Evolutionary conservation across 2,797 vertebrate species (phyloP), one percentile per base, ranked within the genome.

Genomic region (Echeneis naucrates): DNA sequence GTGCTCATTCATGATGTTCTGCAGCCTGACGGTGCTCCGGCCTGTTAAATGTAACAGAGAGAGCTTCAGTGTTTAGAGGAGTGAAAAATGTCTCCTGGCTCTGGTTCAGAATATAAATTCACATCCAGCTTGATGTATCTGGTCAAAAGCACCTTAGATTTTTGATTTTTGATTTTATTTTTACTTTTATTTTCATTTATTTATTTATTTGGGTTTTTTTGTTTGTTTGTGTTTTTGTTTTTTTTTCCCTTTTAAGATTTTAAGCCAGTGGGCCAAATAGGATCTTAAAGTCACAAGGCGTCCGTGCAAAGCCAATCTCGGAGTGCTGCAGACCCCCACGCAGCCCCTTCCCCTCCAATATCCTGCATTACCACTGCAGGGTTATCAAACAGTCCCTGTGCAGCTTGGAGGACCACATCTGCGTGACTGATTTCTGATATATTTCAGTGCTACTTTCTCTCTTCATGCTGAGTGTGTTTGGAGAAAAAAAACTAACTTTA

Each of bases 241-340:
- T n/a, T n/a, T n/a, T n/a, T n/a, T n/a, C n/a, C n/a, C n/a, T 81
- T 79, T 77, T 82, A 68, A 76, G 75, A 89, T 89, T 89, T 90
- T 90, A 89, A 90, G 89, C 88, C 89, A 88, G 50, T 88, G 84
- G 86, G 87, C 85, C 88, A 87, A 90, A 92, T 88, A 85, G 87
- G 89, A 90, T 90, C 84, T 88, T 56, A 85, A 78, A 89, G 85
- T 87, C 90, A 83, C 80, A 62, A 82, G 84, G 87, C 78, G 78
- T 88, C 86, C 61, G 84, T 83, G 83, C 82, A 86, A 88, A 90
- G 88, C 80, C 90, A 87, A 89, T 88, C 85, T 87, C 82, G 80
- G 2, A 30, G 73, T 38, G 16, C 75, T 1, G 67, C 83, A 54
- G 66, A 56, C 74, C 75, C 62, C 50, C 63, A n/a, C n/a, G n/a